Evolutionary conservation across 2,113 vertebrate species (phyloP), one percentile per base, ranked within the genome.

Genomic region (Saccopteryx bilineata): DNA sequence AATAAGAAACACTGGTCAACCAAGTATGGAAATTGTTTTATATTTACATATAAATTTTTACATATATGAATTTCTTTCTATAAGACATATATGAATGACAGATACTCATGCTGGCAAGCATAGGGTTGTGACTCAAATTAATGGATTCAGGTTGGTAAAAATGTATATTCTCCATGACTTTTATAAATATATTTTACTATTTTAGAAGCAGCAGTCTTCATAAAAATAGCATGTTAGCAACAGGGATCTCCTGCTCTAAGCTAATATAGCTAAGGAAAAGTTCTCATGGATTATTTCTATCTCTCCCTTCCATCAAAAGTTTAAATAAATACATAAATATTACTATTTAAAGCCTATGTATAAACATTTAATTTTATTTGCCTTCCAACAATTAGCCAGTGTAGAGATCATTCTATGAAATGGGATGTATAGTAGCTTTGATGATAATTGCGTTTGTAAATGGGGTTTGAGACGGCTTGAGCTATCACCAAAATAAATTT

Each of bases 371-470:
- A 2, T 56, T 69, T 78, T 5, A 78, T 28, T 11, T 28, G 7
- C 15, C 5, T 6, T 10, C 71, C 28, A 17, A 21, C 17, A 33
- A 69, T 1, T 56, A 39, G 7, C 28, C 54, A 87, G 7, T 66
- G 19, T 18, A 39, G 61, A 58, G 9, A 83, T 91, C 21, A 19
- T 86, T 86, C 52, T 19, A 24, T 61, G n/a, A 88, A 13, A 9
- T 54, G 26, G 78, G 7, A 91, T 12, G 11, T 1, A 1, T 56
- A 78, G 11, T 87, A 15, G 18, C 2, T 78, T 87, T 78, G 69
- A 83, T 63, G 10, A 74, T 39, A 68, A 58, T 58, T 72, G 58
- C 78, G 65, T 85, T 58, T 89, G 39, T 84, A 87, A 94, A 83
- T 65, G 12, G 19, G 48, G 69, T 93, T 87, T 86, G 54, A 76